Base-by-base conservation (phyloP, 1,140 invertebrate genomes). In the Pachypsylla venusta region DNA sequence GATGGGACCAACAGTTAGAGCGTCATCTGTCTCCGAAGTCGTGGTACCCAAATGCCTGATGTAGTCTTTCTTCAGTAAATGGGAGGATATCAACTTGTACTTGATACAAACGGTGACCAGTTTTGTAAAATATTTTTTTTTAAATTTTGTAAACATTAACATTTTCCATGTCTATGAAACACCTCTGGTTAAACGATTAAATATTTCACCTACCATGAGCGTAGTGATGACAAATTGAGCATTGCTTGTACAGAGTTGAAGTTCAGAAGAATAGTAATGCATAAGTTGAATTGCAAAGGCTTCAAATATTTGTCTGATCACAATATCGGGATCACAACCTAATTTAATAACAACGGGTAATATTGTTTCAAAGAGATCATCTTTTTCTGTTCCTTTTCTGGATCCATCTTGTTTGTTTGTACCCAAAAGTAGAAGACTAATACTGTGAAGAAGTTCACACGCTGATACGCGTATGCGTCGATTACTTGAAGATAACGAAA, bases 231-330 rank as follows among this genome's bases (percentile, higher is more conserved):
- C 42, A 48, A 10, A 19, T n/a, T 48, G 42, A 48, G 42, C 42
- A 48, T 48, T n/a, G 42, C 42, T 48, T 7, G 42, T 48, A 22
- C 16, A 48, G n/a, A 48, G 42, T 48, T 48, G 42, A 7, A 48
- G 4, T 19, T 48, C 42, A 48, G 42, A 48, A 10, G 42, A 48
- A 22, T 48, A 48, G n/a, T 48, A 48, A n/a, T 48, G 42, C 42
- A 48, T 48, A 3, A 48, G 4, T 48, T 48, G 42, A 48, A 19
- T 48, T 48, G 42, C 4, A 19, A 48, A 22, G n/a, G 16, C 42
- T 7, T n/a, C 5, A 19, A 48, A 48, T 48, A 48, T 7, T 22
- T 48, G 42, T 19, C 42, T n/a, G 4, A 48, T 19, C 4, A 48
- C n/a, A 19, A 48, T 48, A 22, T 48, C 42, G 22, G n/a, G 7